Percentiles rank a stretch among this genome's conserved stretches.
These are phyloP conservation scores for Drosophila meridionalis DNA, from an alignment of 2,888 invertebrate genomes.

Conservation along the genomic window DNA sequence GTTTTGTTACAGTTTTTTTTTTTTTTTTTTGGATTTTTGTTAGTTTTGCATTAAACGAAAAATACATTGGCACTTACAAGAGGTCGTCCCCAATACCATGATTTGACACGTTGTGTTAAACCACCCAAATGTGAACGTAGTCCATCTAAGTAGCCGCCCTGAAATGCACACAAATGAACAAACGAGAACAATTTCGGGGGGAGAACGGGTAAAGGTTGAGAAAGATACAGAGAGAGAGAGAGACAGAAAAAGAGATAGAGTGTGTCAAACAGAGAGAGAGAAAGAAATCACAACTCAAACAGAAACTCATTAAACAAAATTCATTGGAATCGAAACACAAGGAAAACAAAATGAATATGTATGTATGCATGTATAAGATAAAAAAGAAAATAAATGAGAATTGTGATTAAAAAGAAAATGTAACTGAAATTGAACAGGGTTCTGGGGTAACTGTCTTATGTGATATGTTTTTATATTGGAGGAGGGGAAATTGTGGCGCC, in stretches of 20 bases:
- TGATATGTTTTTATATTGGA: conserved; percentile 28
- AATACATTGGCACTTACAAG: conserved; percentile 92
- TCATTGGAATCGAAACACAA: conserved; percentile 16
- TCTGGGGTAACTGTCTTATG: conserved; percentile 49
- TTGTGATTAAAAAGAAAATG: conserved; percentile 25
- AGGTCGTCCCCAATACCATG: conserved; percentile 99
- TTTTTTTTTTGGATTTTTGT: conserved; percentile 56
- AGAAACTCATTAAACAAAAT: conserved; percentile 8
- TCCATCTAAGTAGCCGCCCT: conserved; percentile 96
- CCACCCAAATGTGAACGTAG: conserved; percentile 97
- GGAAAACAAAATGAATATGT: conserved; percentile 25
- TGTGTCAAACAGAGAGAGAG: conserved; percentile 34
- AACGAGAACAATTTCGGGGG: conserved; percentile 82
- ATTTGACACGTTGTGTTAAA: conserved; percentile 98
- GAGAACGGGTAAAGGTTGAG: conserved; percentile 63
- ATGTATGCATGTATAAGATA: conserved; percentile 24
- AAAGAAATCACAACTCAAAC: conserved; percentile 15
- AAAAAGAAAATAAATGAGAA: neutral
- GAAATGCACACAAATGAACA: conserved; percentile 87
- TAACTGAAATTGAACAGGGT: conserved; percentile 37
- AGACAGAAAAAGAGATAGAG: conserved; percentile 29
- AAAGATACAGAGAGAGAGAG: conserved; percentile 16
- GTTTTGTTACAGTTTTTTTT: conserved; percentile 51
- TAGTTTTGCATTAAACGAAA: conserved; percentile 80
- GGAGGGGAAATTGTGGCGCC: conserved; percentile 22